Evolutionary conservation across 2,113 vertebrate species (phyloP).

Genomic region (Spea bombifrons): DNA sequence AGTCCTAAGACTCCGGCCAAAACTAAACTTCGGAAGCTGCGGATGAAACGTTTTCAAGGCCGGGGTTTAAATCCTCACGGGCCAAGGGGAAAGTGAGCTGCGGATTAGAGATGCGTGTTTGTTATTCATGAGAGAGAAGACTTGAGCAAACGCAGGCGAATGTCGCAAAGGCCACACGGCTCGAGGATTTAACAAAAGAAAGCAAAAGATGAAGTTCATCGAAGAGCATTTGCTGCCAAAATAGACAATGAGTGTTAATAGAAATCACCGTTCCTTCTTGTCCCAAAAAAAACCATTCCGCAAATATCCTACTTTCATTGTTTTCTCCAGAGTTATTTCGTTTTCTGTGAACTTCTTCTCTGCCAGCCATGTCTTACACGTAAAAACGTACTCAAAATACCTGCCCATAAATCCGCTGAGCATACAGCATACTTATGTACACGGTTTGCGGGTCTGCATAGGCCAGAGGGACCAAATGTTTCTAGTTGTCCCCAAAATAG

Average conservation of each 20-base stretch:
- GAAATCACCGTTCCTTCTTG: no score
- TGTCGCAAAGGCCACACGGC: neutral
- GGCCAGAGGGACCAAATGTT: no score
- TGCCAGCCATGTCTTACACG: no score
- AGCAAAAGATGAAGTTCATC: constrained; percentile 8
- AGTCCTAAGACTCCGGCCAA: constrained; percentile 9
- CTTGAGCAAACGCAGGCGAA: constrained; percentile 17
- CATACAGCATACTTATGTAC: no score
- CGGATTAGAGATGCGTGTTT: constrained; percentile 18
- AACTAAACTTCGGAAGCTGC: constrained; percentile 8
- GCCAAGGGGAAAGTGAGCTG: constrained; percentile 2
- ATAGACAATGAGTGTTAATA: constrained; percentile 3
- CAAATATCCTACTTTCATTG: no score
- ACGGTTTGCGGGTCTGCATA: no score
- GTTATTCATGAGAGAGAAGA: constrained; percentile 40
- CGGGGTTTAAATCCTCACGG: constrained; percentile 22
- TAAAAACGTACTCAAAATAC: no score
- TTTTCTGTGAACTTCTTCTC: no score
- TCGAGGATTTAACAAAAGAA: neutral
- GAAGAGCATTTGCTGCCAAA: neutral
- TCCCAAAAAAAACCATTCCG: no score
- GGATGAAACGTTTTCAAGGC: constrained; percentile 24
- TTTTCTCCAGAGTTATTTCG: no score
- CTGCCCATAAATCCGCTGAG: no score
- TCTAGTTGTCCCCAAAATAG: no score